Base-by-base conservation (phyloP, 2,888 invertebrate genomes). In the Auanema freiburgensis region DNA sequence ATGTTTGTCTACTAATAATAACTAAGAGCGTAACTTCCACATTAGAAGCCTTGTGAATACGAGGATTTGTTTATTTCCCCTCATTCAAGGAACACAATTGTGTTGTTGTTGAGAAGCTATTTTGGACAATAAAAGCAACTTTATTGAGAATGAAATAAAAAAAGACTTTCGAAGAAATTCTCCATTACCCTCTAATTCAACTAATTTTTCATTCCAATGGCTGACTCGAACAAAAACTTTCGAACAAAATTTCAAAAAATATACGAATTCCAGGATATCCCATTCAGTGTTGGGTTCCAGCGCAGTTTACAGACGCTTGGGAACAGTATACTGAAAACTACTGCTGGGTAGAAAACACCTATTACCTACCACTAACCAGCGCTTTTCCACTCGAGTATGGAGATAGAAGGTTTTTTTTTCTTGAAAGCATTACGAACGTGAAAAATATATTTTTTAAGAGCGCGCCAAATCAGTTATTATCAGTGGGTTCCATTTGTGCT, bases 341-440 rank as follows among this genome's bases (percentile, higher is more conserved):
- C 57, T 87, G 87, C 76, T 87, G 87, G 87, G 86, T 87, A 53
- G 85, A 85, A 66, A 86, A 86, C 78, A 87, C 87, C 42, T 87
- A 86, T 78, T 86, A 85, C 77, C 80, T 87, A 33, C 85, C 86
- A 46, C 81, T 87, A 59, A 84, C 85, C 52, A 83, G 84, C 66
- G 82, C 84, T 41, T 81, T 84, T 59, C 84, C 84, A 24, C 60
- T 79, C 50, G 81, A 83, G 55, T 83, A 80, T 66, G 79, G 77
- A 51, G 80, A 83, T 65, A 84, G 86, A 83, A 72, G 82, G 81
- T 80, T 23, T 55, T 25, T 23, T 4, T 4, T 55, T 12, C 4
- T 14, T 55, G 2, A 10, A 55, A n/a, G n/a, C 16, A 16, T 40
- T 23, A n/a, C 4, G 5, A 8, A 33, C 8, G 41, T n/a, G n/a